Conservation (phyloP, 92 coral and sea anemone species). For the Epizoanthus ramosus region DNA sequence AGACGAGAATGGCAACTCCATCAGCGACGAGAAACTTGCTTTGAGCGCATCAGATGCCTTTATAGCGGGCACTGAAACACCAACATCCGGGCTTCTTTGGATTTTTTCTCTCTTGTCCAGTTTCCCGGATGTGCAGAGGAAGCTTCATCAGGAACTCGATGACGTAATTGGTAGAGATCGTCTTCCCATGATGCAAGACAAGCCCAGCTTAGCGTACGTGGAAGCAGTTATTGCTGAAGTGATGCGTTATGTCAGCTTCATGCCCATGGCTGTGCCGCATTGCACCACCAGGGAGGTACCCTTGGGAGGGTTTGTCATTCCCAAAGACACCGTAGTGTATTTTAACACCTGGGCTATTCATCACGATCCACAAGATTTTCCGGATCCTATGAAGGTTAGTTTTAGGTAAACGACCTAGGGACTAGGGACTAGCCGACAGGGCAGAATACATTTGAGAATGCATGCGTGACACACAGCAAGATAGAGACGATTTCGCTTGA, state of each 20-base stretch:
- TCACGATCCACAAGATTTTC: conserved; percentile 71
- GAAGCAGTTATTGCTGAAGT: conserved; percentile 70
- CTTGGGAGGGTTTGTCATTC: conserved; percentile 65
- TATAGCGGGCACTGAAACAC: conserved; percentile 79
- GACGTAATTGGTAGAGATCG: conserved; percentile 48
- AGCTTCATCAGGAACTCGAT: conserved; percentile 65
- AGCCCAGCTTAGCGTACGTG: conserved; percentile 58
- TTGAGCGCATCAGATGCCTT: conserved; percentile 48
- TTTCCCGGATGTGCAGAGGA: conserved; percentile 62
- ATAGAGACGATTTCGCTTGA: too few species aligned
- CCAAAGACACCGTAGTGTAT: conserved; percentile 67
- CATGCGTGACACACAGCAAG: too few species aligned
- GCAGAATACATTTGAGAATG: too few species aligned
- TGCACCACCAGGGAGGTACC: conserved; percentile 57
- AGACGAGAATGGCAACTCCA: conserved; percentile 23
- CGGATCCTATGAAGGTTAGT: conserved; percentile 61
- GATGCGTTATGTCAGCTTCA: conserved; percentile 55
- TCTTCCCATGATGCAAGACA: conserved; percentile 67
- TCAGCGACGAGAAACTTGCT: conserved; percentile 14
- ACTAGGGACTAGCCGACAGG: too few species aligned
- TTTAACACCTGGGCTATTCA: conserved; percentile 76
- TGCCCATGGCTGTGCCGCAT: conserved; percentile 81
- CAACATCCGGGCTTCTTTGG: conserved; percentile 74
- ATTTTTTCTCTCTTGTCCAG: conserved; percentile 55
- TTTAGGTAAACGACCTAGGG: too few species aligned